Percentiles rank a stretch among this genome's conserved stretches.
Conservation (phyloP, 1,140 invertebrate genomes). For the Caenorhabditis latens region DNA sequence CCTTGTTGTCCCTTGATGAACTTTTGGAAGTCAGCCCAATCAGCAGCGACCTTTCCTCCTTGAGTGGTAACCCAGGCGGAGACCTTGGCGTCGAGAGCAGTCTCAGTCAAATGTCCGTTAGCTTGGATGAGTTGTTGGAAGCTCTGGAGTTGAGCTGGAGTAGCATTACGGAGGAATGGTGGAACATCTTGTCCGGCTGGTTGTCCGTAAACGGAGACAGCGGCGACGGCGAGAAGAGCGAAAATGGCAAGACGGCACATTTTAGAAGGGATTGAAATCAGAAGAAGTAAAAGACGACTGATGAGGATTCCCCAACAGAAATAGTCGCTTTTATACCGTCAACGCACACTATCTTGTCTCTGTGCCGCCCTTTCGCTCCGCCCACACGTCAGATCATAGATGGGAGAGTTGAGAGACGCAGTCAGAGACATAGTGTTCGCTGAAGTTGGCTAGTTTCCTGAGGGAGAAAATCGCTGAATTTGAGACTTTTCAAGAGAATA, state of each 20-base stretch:
- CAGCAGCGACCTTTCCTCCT: constrained; percentile 47
- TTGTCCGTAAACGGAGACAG: constrained; percentile 48
- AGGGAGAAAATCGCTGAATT: constrained; percentile 43
- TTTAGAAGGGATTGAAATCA: background rate
- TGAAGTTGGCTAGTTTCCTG: constrained; percentile 46
- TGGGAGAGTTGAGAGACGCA: constrained; percentile 16
- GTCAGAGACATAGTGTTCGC: constrained; percentile 29
- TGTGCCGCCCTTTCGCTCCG: constrained; percentile 54
- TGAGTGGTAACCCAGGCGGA: constrained; percentile 68
- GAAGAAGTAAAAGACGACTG: constrained; percentile 48
- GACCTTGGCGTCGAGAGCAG: constrained; percentile 69
- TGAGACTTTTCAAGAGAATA: background rate
- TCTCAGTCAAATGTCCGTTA: constrained; percentile 66
- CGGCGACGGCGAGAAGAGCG: constrained; percentile 53
- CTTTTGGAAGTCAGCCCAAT: constrained; percentile 64
- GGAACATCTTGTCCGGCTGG: constrained; percentile 51
- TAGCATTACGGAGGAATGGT: constrained; percentile 68
- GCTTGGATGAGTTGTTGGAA: constrained; percentile 67
- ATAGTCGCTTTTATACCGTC: constrained; percentile 41
- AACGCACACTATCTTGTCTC: constrained; percentile 36
- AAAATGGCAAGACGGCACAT: constrained; percentile 37
- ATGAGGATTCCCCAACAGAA: constrained; percentile 34
- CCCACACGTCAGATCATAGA: constrained; percentile 38
- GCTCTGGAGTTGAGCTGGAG: constrained; percentile 54
- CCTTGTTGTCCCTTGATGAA: constrained; percentile 68